Evolutionary conservation across 2,888 invertebrate species (phyloP).

Genomic region (Lymantria dispar): DNA sequence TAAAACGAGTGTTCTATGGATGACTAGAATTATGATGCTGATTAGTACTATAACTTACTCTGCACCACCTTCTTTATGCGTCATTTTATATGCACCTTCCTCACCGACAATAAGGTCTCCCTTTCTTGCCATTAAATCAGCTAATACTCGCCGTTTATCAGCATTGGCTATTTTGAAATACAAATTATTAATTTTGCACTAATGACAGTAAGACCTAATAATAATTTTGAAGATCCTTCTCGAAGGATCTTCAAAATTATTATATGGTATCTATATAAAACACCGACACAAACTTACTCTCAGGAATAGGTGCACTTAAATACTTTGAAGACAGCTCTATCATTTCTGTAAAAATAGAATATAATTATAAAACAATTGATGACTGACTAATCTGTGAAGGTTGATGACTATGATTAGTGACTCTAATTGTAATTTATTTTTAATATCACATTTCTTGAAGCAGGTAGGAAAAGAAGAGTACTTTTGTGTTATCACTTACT

Average conservation of each 20-base stretch:
- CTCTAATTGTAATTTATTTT: no score
- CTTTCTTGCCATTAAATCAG: constrained; percentile 53
- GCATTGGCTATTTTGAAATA: constrained; percentile 27
- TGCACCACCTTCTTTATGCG: constrained; percentile 49
- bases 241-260: neutral
- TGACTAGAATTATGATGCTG: neutral
- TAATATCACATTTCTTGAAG: no score
- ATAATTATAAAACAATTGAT: no score
- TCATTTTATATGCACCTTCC: constrained; percentile 52
- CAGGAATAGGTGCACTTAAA: constrained; percentile 50
- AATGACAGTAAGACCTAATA: no score
- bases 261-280: neutral
- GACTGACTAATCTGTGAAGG: no score
- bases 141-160: constrained; percentile 53
- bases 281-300: constrained; percentile 42
- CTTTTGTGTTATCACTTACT: no score
- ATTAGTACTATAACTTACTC: constrained; percentile 51
- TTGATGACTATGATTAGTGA: no score
- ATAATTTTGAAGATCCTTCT: no score
- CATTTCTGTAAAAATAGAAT: constrained; percentile 38
- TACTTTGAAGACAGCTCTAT: constrained; percentile 57
- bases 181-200: neutral
- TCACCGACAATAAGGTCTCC: constrained; percentile 41
- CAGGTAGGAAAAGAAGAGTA: no score
- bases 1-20: no score